Evolutionary conservation across 2,797 vertebrate species (phyloP), one percentile per base, ranked within the genome.

Genomic region (Bryconaethiops microstoma): DNA sequence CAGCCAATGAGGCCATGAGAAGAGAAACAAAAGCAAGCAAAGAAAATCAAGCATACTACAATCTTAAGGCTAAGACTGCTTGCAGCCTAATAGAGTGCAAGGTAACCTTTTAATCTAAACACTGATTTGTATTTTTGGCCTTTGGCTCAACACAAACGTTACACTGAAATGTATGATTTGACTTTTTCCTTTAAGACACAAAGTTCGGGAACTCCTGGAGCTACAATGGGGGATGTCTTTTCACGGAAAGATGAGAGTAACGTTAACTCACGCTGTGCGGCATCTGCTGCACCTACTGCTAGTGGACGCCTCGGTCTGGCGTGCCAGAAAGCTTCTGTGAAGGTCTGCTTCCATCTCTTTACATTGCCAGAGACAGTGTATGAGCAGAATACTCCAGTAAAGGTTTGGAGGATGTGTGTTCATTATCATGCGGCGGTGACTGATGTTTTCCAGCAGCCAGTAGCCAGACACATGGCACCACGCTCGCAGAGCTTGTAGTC

Each of bases 201-300:
- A 54, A 19, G 52, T 19, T 57, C 21, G n/a, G n/a, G n/a, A 7
- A 57, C n/a, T 16, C 35, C 35, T 42, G 10, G 6, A 0, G 19
- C 64, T 70, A 29, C 45, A 4, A 23, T 0, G 7, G 17, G 17
- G 21, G 16, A 16, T 10, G 52, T 16, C 8, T 52, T 52, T 72
- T 52, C 70, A 72, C 68, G 35, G 50, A 72, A n/a, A 72, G 50
- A 50, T 8, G 5, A 39, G 52, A 72, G 70, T 12, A 55, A 72
- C 19, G 48, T 21, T 50, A 50, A 70, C 21, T 71, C 69, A 71
- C 9, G 14, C 48, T 71, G 69, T 29, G 48, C 14, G 25, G 48
- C 69, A 52, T 71, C 69, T 72, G 50, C 70, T 42, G 19, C 50
- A 71, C 50, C 69, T 55, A 55, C 69, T 67, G 64, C 64, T 67